Percentiles rank a stretch among this genome's conserved stretches.
Evolutionary conservation across 2,113 vertebrate species (phyloP).

Genomic region (Archilochus colubris): DNA sequence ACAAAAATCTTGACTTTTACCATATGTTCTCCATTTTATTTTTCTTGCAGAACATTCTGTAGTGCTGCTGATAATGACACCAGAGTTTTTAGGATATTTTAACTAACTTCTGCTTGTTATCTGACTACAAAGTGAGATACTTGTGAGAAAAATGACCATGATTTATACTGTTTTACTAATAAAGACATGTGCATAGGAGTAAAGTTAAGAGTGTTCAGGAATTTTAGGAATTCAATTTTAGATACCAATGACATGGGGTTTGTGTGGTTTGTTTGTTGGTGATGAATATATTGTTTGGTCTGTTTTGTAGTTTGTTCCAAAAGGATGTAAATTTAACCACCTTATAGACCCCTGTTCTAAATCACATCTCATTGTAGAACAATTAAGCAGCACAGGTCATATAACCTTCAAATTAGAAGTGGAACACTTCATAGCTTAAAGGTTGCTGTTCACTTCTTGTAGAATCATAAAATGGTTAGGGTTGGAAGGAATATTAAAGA

Average conservation of each 20-base stretch:
- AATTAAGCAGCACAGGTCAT: neutral
- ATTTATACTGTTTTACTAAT: neutral
- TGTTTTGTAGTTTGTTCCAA: too few relatives aligned
- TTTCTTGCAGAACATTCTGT: neutral
- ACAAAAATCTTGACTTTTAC: neutral
- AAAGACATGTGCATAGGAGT: neutral
- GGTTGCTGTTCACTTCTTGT: neutral
- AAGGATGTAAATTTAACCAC: neutral
- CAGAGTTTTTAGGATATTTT: neutral
- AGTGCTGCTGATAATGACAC: neutral
- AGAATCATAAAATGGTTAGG: too few relatives aligned
- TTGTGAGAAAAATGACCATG: accelerated
- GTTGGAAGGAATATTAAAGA: too few relatives aligned
- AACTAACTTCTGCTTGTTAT: neutral
- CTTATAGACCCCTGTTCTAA: neutral
- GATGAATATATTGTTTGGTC: neutral
- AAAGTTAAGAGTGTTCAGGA: neutral
- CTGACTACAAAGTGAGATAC: neutral
- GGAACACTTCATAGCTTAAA: neutral
- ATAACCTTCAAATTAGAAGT: neutral
- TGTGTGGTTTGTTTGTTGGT: neutral
- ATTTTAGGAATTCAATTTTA: neutral
- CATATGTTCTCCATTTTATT: neutral
- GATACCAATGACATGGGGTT: neutral
- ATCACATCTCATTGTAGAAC: neutral